Evolutionary conservation across 2,797 vertebrate genomes (phyloP), one percentile per base, ranked within the genome.

Genomic region (Chelidonichthys spinosus): DNA sequence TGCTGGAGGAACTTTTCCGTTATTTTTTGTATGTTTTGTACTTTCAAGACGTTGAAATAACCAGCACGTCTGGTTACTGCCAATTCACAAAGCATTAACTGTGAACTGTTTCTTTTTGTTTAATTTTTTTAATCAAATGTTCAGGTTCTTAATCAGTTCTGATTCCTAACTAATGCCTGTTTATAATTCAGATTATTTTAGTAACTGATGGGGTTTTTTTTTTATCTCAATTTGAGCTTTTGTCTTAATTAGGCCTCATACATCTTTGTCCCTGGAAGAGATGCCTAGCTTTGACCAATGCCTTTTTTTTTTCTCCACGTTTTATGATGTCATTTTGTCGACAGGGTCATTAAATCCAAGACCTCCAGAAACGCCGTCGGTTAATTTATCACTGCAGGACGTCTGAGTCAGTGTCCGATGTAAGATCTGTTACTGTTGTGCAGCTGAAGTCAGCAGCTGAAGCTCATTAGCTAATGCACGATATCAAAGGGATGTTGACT

Each of bases 401-500:
- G 10, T 75, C n/a, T 9, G 50, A 80, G 60, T 87, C 69, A 11
- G 55, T 75, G 43, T 76, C 44, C n/a, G 7, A 49, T 35, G 15
- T 40, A 53, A 76, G 58, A 80, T 75, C 44, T 55, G 66, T 81
- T 72, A 52, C 69, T 53, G 76, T 59, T 46, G 49, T 76, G 74
- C 76, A 74, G 73, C 83, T 82, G 69, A 39, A 68, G 85, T 86
- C 88, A 76, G 83, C 85, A 82, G 80, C 87, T 85, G 6, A 40
- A 49, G 67, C 79, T 87, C 79, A 86, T 89, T 75, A 90, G 74
- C 81, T 90, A 83, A 91, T 88, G 88, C 73, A 68, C 5, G 46
- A 65, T 69, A 52, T 42, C 1, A 65, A 85, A 73, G 74, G 74
- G 62, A 71, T 58, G 76, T 71, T 44, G 59, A 79, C 89, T 90